Conservation (phyloP, 2,113 vertebrate species). For the Ammodytes dubius region DNA sequence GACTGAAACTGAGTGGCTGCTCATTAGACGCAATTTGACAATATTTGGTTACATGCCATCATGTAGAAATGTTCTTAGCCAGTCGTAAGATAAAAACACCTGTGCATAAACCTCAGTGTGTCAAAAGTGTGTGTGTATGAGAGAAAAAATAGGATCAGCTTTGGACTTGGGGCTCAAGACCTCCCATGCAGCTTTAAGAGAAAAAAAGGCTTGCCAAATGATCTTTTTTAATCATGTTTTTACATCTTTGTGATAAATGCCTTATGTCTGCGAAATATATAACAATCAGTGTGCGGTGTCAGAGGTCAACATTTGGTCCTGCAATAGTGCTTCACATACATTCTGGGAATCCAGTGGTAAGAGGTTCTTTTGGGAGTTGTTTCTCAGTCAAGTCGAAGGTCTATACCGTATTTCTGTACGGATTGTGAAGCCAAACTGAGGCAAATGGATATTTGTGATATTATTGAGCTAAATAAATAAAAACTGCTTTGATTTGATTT, state of each 20-base stretch:
- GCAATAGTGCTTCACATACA: constrained; percentile 12
- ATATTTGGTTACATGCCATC: constrained; percentile 35
- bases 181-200: constrained; percentile 15
- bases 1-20: constrained; percentile 58
- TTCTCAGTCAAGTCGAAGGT: no score
- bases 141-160: neutral
- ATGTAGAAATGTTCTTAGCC: constrained; percentile 45
- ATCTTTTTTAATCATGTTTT: constrained; percentile 36
- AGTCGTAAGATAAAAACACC: constrained; percentile 59
- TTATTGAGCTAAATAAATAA: no score
- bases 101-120: constrained; percentile 40
- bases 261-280: constrained; percentile 21
- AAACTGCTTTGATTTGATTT: no score
- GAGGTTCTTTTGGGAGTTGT: no score
- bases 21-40: constrained; percentile 52
- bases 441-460: no score
- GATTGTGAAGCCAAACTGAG: no score
- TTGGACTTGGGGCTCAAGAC: neutral
- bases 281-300: neutral
- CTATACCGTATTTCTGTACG: no score
- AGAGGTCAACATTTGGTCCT: constrained; percentile 14
- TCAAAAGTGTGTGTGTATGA: constrained; percentile 26
- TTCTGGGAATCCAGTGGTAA: constrained; percentile 4
- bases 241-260: constrained; percentile 43
- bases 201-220: constrained; percentile 18